Base-by-base conservation (phyloP, 37 sponge, comb jelly and placozoan genomes). In the Bolinopsis microptera region DNA sequence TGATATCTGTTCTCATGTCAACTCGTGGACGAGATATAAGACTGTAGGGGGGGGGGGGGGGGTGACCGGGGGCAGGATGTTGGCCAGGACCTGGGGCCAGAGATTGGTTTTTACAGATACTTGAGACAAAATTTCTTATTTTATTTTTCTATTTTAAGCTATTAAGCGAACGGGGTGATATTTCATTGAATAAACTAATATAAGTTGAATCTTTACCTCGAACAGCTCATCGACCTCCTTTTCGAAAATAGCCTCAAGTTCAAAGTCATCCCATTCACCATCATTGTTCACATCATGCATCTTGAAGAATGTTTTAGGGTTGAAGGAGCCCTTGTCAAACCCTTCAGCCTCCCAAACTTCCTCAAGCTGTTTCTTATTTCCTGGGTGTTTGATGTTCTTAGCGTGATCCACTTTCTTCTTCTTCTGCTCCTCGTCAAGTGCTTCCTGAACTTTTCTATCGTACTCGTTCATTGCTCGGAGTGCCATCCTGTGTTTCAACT, bases 321-420 rank as follows among this genome's bases (percentile, higher is more conserved):
- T 61, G 69, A 93, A 93, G 24, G 94, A 39, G 1, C 69, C 94
- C 68, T 40, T 83, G 38, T 93, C 94, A n/a, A 93, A 93, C 25
- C 94, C 94, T 23, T 93, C 94, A 27, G 2, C 48, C 32, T 93
- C 94, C 94, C 94, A 93, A 3, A 93, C 83, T 23, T 86, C 90
- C 26, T 86, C 61, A 1, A 86, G 61, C 31, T 86, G 90, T 5
- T 38, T 22, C 61, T 40, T 86, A n/a, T 38, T 86, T n/a, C 90
- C 90, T 39, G 90, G 90, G 22, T 86, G 90, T 1, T 86, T 86
- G 38, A 86, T 22, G 3, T 39, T 86, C 90, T 86, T 39, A 2
- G 3, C 90, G 0, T 40, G 38, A 1, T 86, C 90, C 18, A n/a
- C 30, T 48, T 33, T 86, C 90, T 39, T 86, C 3, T 18, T 38